A percentile compares a stretch with the other conserved stretches of the same genome.
Conservation (phyloP, 2,888 invertebrate genomes). For the Ectropis crepuscularia region DNA sequence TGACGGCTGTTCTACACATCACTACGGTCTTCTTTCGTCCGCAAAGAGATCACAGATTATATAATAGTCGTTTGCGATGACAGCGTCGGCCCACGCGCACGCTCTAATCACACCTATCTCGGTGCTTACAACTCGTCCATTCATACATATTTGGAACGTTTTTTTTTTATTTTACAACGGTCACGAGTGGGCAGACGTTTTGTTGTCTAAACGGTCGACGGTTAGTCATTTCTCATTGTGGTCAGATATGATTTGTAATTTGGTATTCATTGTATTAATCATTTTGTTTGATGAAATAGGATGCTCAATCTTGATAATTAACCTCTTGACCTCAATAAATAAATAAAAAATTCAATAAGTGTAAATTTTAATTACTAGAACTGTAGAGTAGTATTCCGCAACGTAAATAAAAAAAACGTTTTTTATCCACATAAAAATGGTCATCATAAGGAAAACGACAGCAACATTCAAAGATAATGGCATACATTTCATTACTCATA, state of each 20-base stretch:
- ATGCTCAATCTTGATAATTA: conserved; percentile 10
- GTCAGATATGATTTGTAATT: conserved; percentile 34
- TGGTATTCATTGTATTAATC: conserved; percentile 30
- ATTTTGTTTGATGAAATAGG: conserved; percentile 11
- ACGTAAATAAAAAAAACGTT: background rate
- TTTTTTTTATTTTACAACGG: conserved; percentile 62
- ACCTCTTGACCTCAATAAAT: conserved; percentile 5
- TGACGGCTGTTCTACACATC: conserved; percentile 57
- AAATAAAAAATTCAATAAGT: background rate
- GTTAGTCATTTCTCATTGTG: conserved; percentile 51
- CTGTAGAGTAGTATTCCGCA: background rate
- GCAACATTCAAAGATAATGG: conserved; percentile 32
- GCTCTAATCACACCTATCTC: conserved; percentile 80
- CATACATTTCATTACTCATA: conserved; percentile 39
- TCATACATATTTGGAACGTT: conserved; percentile 73
- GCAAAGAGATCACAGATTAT: conserved; percentile 10
- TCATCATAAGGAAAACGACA: conserved; percentile 10
- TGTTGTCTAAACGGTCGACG: conserved; percentile 65
- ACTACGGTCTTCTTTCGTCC: conserved; percentile 56
- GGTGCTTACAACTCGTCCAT: conserved; percentile 65
- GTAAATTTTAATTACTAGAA: background rate
- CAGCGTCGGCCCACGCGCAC: conserved; percentile 78
- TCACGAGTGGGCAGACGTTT: conserved; percentile 72
- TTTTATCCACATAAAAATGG: background rate
- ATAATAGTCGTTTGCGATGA: conserved; percentile 59